Base-by-base conservation (phyloP, 2,888 invertebrate genomes). In the Stegophylla sp. region DNA sequence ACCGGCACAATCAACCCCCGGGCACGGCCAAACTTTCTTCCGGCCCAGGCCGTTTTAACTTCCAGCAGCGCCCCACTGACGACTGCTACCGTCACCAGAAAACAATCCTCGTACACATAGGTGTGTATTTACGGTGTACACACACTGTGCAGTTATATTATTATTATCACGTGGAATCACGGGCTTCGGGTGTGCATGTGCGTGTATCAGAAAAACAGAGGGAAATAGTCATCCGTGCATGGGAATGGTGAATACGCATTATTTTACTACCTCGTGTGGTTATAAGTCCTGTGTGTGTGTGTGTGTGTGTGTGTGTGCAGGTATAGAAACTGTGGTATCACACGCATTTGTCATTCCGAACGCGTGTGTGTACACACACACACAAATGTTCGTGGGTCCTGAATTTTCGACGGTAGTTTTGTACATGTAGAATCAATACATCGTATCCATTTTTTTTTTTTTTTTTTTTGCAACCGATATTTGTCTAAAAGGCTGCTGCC, bases 11-110 rank as follows among this genome's bases (percentile, higher is more conserved):
- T 79, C 79, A 71, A 61, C 69, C 79, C 69, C 56, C 51, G 63
- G 51, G 64, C 51, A 51, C 79, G 69, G 48, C 79, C 77, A 69
- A 77, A 77, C 77, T 77, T 77, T 77, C 77, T 59, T 26, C 66
- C 43, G n/a, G n/a, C 53, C 10, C 64, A 41, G 61, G 41, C 43
- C 72, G 72, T 59, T 73, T 73, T 73, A 73, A 73, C 61, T 74
- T 74, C n/a, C n/a, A n/a, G 28, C 45, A 74, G 17, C n/a, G 45
- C 56, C 72, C n/a, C n/a, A n/a, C n/a, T n/a, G n/a, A n/a, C n/a
- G n/a, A 43, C 23, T 43, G 56, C 72, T 59, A 73, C 59, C 73
- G 73, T 73, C 73, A 73, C 73, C 59, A 73, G 74, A 74, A 74
- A 74, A 74, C 74, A 63, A 74, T 63, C 74, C 73, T 48, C 5